Conservation (phyloP, 92 coral and sea anemone species). For the Heliopora coerulea region DNA sequence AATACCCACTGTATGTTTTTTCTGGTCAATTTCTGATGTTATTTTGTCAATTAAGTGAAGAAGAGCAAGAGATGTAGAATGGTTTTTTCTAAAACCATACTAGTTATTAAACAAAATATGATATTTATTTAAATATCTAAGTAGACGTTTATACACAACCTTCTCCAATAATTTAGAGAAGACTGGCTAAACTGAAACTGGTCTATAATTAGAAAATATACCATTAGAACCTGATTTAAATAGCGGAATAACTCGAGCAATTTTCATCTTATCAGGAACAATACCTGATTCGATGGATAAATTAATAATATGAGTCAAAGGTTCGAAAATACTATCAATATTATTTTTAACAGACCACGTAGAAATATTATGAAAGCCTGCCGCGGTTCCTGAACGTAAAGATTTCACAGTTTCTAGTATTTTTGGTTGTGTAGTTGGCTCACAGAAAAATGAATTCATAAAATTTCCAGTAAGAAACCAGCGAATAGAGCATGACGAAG, state of each 20-base stretch:
- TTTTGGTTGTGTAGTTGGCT: neutral
- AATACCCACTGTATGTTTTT: constrained; percentile 39
- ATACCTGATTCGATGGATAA: constrained; percentile 26
- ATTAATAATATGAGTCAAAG: constrained; percentile 18
- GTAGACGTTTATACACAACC: neutral
- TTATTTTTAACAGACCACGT: constrained; percentile 9
- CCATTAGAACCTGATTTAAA: neutral
- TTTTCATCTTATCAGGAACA: constrained; percentile 27
- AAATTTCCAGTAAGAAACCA: neutral
- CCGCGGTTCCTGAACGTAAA: constrained; percentile 11
- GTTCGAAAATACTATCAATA: constrained; percentile 7
- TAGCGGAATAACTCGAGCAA: constrained; percentile 10
- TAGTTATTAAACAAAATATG: constrained; percentile 24
- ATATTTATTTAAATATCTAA: constrained; percentile 2
- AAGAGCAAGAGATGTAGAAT: constrained; percentile 50
- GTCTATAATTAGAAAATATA: neutral
- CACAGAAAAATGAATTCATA: neutral
- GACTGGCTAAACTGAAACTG: neutral
- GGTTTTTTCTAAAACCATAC: constrained; percentile 52
- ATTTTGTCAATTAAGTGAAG: constrained; percentile 47
- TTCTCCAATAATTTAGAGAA: constrained; percentile 8
- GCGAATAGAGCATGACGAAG: neutral
- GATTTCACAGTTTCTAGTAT: neutral
- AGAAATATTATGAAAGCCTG: constrained; percentile 30
- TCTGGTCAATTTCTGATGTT: constrained; percentile 36